phyloP scores from a whole-genome alignment of 2,888 invertebrate genomes.

The Clivina fossor region DNA sequence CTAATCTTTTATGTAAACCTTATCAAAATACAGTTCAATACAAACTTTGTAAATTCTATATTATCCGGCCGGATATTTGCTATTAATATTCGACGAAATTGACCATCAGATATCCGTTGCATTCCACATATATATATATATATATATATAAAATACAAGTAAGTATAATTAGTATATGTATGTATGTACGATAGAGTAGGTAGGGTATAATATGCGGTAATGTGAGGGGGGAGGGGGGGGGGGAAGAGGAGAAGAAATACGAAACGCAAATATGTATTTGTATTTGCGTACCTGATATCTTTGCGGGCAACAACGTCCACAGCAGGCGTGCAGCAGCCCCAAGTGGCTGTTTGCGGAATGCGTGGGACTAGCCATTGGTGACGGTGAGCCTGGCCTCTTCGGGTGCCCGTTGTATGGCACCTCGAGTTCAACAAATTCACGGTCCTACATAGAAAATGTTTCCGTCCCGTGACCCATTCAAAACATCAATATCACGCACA shows the following conservation, averaged over 20 bases:
- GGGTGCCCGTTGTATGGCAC: constrained; percentile 92
- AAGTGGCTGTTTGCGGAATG: constrained; percentile 73
- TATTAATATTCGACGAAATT: too few relatives aligned
- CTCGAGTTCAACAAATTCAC: constrained; percentile 96
- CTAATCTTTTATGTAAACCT: too few relatives aligned
- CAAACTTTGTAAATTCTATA: too few relatives aligned
- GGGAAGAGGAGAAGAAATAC: background rate
- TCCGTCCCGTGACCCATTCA: too few relatives aligned
- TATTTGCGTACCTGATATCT: constrained; percentile 85
- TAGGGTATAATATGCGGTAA: background rate
- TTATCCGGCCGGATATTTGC: too few relatives aligned
- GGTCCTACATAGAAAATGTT: too few relatives aligned
- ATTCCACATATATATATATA: too few relatives aligned
- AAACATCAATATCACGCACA: too few relatives aligned
- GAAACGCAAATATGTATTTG: too few relatives aligned
- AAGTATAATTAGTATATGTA: background rate
- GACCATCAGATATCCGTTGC: too few relatives aligned
- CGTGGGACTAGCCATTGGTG: constrained; percentile 83
- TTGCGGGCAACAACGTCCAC: constrained; percentile 80
- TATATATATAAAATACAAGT: too few relatives aligned
- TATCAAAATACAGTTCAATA: too few relatives aligned
- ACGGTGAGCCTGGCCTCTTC: constrained; percentile 87
- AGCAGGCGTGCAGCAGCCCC: constrained; percentile 77
- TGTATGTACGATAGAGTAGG: background rate
- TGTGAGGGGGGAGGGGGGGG: background rate